These are phyloP conservation scores for Idaea straminata DNA, from an alignment of 2,888 invertebrate genomes.

Conservation along the genomic window DNA sequence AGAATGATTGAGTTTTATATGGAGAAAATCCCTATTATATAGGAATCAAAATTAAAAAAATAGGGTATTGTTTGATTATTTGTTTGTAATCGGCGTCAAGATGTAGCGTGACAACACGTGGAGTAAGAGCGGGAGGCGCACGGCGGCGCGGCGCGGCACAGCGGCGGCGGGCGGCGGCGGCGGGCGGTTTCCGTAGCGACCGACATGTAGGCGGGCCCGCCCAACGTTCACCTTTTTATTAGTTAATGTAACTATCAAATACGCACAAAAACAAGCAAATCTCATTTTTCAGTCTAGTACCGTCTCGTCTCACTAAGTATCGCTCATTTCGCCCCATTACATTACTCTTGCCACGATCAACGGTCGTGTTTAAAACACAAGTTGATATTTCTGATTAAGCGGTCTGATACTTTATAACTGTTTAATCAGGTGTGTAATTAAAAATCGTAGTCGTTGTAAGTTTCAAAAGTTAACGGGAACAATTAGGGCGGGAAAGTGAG, in stretches of 20 bases:
- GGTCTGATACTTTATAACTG: constrained; percentile 22
- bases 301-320: constrained; percentile 13
- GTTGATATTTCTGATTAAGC: constrained; percentile 15
- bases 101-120: constrained; percentile 41
- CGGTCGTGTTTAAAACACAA: constrained; percentile 12
- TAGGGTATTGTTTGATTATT: not conserved
- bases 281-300: constrained; percentile 16
- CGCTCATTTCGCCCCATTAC: constrained; percentile 8
- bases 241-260: constrained; percentile 33
- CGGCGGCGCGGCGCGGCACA: constrained; percentile 4
- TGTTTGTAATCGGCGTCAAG: not conserved
- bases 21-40: not conserved
- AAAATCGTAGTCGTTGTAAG: constrained; percentile 42
- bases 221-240: constrained; percentile 33
- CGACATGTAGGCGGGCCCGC: constrained; percentile 53
- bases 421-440: constrained; percentile 39
- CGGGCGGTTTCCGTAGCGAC: constrained; percentile 66
- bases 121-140: constrained; percentile 12
- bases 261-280: constrained; percentile 23
- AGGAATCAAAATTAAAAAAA: no score
- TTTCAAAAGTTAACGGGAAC: constrained; percentile 54
- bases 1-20: not conserved
- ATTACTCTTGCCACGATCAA: not conserved
- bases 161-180: constrained; percentile 32
- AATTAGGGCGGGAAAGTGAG: constrained; percentile 78